Conservation (phyloP, 2,888 invertebrate species). For the Laothoe populi region DNA sequence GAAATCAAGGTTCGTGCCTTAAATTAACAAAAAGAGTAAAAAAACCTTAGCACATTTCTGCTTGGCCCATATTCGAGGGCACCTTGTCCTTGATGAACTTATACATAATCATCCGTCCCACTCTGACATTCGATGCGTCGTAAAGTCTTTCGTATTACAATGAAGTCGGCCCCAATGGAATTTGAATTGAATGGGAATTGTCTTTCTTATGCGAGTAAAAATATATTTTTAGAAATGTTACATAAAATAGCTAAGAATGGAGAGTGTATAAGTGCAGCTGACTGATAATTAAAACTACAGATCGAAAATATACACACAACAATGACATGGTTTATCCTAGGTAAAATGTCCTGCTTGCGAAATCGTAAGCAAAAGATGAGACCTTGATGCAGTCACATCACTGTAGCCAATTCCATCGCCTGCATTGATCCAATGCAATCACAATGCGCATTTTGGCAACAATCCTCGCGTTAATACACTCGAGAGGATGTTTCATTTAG, state of each 20-base stretch:
- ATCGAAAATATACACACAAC: too few species aligned
- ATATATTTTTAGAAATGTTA: too few species aligned
- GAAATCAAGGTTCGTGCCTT: too few species aligned
- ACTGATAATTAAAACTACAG: too few species aligned
- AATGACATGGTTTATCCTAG: too few species aligned
- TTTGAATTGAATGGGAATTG: too few species aligned
- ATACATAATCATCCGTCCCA: neutral
- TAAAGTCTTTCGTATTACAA: neutral
- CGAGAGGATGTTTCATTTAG: slow-evolving; percentile 53
- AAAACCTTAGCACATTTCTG: neutral
- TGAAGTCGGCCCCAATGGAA: too few species aligned
- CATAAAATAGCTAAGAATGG: too few species aligned
- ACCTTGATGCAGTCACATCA: slow-evolving; percentile 25
- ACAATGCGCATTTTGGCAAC: slow-evolving; percentile 56
- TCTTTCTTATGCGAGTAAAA: too few species aligned
- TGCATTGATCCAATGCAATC: slow-evolving; percentile 33
- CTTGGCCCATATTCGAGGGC: neutral
- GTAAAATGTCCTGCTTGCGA: too few species aligned
- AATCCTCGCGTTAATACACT: slow-evolving; percentile 55
- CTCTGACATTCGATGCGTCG: neutral
- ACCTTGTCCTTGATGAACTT: neutral
- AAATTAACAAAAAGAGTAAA: neutral
- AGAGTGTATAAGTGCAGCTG: too few species aligned
- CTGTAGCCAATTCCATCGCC: slow-evolving; percentile 25
- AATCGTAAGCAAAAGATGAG: neutral